Evolutionary conservation across 2,113 vertebrate species (phyloP).

Genomic region (Leucoraja erinaceus): DNA sequence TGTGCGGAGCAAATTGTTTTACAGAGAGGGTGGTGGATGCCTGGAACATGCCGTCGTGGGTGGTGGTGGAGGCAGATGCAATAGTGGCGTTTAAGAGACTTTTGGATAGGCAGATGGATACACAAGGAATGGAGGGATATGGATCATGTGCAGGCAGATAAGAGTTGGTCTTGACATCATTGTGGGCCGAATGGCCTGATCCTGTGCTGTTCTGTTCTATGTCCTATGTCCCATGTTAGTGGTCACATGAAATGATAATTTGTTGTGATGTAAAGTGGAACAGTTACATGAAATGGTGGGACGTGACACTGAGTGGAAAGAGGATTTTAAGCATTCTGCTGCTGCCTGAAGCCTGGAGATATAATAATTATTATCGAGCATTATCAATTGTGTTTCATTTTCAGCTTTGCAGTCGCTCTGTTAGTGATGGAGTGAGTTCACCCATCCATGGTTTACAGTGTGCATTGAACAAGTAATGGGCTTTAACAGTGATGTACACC

Average conservation of each 20-base stretch:
- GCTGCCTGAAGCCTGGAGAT: neutral
- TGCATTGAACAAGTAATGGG: neutral
- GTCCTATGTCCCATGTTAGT: neutral
- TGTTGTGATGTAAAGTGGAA: neutral
- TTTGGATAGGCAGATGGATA: too few species aligned
- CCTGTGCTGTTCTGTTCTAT: too few species aligned
- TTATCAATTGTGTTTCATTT: neutral
- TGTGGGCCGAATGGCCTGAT: too few species aligned
- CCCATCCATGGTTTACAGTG: neutral
- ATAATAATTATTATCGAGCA: neutral
- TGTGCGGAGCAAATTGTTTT: too few species aligned
- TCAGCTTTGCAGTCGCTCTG: neutral
- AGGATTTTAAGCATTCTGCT: slow-evolving; percentile 4
- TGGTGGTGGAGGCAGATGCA: too few species aligned
- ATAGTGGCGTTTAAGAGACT: too few species aligned
- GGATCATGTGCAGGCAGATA: too few species aligned
- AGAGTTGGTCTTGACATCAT: too few species aligned
- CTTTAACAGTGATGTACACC: neutral
- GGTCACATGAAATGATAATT: neutral
- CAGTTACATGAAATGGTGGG: neutral
- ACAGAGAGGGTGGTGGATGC: too few species aligned
- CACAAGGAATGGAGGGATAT: too few species aligned
- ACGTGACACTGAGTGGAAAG: neutral
- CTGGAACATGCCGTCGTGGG: too few species aligned
- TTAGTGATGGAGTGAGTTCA: neutral